Base-by-base conservation (phyloP, 2,113 vertebrate species). In the Lucifuga dentata region DNA sequence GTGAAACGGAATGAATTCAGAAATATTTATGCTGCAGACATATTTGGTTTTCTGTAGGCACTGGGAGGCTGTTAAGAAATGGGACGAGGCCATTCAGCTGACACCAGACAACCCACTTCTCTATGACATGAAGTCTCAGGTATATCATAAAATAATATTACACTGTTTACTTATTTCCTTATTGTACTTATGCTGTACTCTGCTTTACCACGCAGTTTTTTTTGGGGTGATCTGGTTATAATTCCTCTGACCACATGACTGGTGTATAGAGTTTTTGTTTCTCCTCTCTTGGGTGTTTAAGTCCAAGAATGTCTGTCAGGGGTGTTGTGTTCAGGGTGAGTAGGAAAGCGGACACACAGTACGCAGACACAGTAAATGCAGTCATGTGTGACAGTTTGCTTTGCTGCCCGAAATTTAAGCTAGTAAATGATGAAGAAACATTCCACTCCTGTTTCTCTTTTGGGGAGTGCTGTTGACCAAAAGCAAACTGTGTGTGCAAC, bases 51-150 rank as follows among this genome's bases (percentile, higher is more conserved):
- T 86, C 56, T 83, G 0, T 78, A 98, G 97, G 83, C 95, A 95
- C 77, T 92, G 88, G 89, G 96, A 98, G 57, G 97, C 97, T 40
- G 82, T 98, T 76, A 94, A 93, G 70, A 96, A 95, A 81, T 98
- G 95, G 96, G 97, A 99, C 26, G 95, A 98, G 88, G 97, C 96
- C 12, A 93, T 98, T 59, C 95, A 98, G 0, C 85, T 98, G 81
- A 98, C 95, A 19, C 96, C 97, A 77, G 93, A 97, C 51, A 92
- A 97, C 78, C 94, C 96, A n/a, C 81, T 85, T 0, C 90, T 99
- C 33, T 97, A 98, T 86, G 97, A 99, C 86, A 99, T 99, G 97
- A 99, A 98, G 81, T 95, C 97, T 3, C 97, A 99, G 97, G 97
- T 98, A 94, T 84, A 16, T 17, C 39, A 16, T 11, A 2, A 8